Percentiles rank a stretch among this genome's conserved stretches.
Conservation (phyloP, 1,140 invertebrate genomes). For the Megalopta genalis region DNA sequence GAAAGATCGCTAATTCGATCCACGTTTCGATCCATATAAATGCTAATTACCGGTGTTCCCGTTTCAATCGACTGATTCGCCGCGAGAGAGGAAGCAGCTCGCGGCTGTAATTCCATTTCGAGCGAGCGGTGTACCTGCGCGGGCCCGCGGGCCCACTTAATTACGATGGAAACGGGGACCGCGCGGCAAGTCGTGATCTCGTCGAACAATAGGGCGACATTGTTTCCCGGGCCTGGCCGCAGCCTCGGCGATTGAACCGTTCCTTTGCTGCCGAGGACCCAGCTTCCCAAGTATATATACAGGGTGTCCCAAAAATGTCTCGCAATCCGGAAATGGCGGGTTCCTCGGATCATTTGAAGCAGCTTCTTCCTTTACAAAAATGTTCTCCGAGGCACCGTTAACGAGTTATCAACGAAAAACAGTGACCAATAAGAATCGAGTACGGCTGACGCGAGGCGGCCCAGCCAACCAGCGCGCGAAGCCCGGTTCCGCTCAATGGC, state of each 20-base stretch:
- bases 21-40: conserved; percentile 42
- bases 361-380: too few relatives aligned
- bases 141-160: conserved; percentile 23
- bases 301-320: too few relatives aligned
- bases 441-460: too few relatives aligned
- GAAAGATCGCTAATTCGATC: conserved; percentile 38
- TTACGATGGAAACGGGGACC: conserved; percentile 29
- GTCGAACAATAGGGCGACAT: conserved; percentile 36
- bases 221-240: neutral
- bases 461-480: too few relatives aligned
- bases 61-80: conserved; percentile 36
- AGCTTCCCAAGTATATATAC: too few relatives aligned
- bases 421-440: too few relatives aligned
- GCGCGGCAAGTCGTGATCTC: conserved; percentile 28
- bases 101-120: conserved; percentile 33
- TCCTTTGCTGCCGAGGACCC: neutral
- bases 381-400: too few relatives aligned
- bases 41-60: conserved; percentile 40
- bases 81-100: neutral
- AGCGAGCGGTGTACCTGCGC: conserved; percentile 18
- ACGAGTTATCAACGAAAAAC: too few relatives aligned
- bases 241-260: conserved; percentile 13
- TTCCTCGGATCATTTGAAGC: too few relatives aligned
- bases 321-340: too few relatives aligned
- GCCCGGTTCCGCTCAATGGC: too few relatives aligned